Percentiles rank a stretch among this genome's conserved stretches.
Evolutionary conservation across 2,797 vertebrate species (phyloP).

Genomic region (Megalops cyprinoides): DNA sequence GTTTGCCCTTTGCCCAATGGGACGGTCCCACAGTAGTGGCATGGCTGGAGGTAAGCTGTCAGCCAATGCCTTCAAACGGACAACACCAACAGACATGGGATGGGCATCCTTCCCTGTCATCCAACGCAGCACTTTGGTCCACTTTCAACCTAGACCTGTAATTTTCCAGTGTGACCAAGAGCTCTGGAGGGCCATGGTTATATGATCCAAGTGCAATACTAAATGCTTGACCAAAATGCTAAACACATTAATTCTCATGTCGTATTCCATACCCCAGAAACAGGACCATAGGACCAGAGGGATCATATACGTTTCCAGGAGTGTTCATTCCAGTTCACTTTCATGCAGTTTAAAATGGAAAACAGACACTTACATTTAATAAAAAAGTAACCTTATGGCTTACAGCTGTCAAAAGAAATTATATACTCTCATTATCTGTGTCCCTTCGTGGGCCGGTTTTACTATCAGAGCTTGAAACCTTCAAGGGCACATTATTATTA

Average conservation of each 20-base stretch:
- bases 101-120: not conserved
- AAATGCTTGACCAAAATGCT: not conserved
- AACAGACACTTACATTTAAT: not conserved
- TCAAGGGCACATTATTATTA: conserved; percentile 22
- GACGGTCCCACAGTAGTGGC: conserved; percentile 95
- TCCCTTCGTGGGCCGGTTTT: not conserved
- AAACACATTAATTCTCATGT: not conserved
- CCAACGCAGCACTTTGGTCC: not conserved
- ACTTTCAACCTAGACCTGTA: not conserved
- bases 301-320: not conserved
- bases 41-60: conserved; percentile 87
- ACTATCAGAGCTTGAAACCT: conserved; percentile 8
- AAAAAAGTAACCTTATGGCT: conserved; percentile 1
- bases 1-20: conserved; percentile 96
- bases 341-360: not conserved
- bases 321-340: too few species aligned
- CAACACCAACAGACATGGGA: not conserved
- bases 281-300: not conserved
- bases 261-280: not conserved
- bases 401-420: conserved; percentile 4
- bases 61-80: too few species aligned
- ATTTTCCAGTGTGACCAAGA: not conserved
- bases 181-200: too few species aligned
- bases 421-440: not conserved
- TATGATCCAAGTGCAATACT: not conserved